Evolutionary conservation across 1,140 invertebrate species (phyloP), one percentile per base, ranked within the genome.

Genomic region (Drosophila leontia): DNA sequence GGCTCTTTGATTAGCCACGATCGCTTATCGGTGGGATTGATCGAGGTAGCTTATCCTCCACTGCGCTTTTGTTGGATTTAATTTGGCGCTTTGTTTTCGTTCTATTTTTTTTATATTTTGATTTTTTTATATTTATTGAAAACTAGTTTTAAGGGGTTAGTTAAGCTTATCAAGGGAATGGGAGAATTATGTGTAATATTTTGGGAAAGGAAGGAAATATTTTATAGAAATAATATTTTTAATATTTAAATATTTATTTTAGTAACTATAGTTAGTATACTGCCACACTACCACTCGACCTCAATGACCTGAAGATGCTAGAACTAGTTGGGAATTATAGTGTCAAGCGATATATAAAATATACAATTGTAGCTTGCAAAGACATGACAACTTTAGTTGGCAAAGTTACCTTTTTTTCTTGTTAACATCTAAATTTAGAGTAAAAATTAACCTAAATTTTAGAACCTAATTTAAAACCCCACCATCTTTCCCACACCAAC

Each of bases 81-180:
- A 88, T 78, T 88, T 88, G 85, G 55, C 48, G 84, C 81, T 83
- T 56, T 88, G 80, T 77, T 72, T 64, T 60, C 39, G 41, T 47
- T 67, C 37, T 44, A 47, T 19, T 48, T 29, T 29, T 32, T 12
- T 35, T 35, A 9, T n/a, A 7, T 35, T 19, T 19, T 15, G 0
- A 4, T 3, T 39, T 42, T 35, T 13, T 12, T 39, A 19, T 32
- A 32, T 55, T n/a, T 11, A 23, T 39, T 37, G 1, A 23, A 4
- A 23, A 37, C 51, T 39, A 55, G 34, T n/a, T 55, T 55, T n/a
- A 5, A 55, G 23, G 4, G 19, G 15, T 26, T 17, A 4, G 17
- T 42, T 12, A 19, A 15, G 53, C 7, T 29, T 26, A 57, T 29
- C 5, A 39, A 7, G 17, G 1, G 5, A 29, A 32, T 6, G 26